Evolutionary conservation across 2,888 invertebrate genomes (phyloP).

Genomic region (Caenorhabditis sp.): DNA sequence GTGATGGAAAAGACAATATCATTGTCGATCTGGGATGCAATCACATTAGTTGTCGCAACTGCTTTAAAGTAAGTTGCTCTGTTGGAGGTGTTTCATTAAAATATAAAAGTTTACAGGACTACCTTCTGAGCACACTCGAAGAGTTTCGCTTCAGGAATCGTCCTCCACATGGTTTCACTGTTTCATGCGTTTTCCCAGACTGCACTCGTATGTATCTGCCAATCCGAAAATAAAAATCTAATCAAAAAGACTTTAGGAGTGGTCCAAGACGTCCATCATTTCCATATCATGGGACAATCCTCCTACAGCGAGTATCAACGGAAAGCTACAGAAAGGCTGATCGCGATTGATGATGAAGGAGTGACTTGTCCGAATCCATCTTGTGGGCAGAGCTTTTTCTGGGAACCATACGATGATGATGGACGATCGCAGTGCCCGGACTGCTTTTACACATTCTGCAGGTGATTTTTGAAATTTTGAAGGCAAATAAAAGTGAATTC

Average conservation of each 20-base stretch:
- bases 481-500: background rate
- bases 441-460: constrained; percentile 70
- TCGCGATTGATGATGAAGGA: constrained; percentile 71
- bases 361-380: constrained; percentile 74
- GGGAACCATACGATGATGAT: constrained; percentile 73
- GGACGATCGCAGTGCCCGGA: constrained; percentile 73
- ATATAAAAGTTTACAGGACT: constrained; percentile 50
- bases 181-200: constrained; percentile 69
- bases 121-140: constrained; percentile 65
- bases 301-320: constrained; percentile 74
- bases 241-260: constrained; percentile 52
- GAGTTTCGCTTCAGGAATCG: constrained; percentile 66
- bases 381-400: constrained; percentile 75
- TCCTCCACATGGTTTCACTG: constrained; percentile 73
- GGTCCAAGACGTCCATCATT: constrained; percentile 77
- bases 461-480: background rate
- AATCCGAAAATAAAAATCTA: background rate
- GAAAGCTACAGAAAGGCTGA: constrained; percentile 73
- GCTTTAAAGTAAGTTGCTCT: constrained; percentile 62
- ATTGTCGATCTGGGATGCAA: constrained; percentile 73
- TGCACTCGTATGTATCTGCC: constrained; percentile 66
- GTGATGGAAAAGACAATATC: constrained; percentile 64
- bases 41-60: constrained; percentile 70
- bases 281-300: constrained; percentile 73
- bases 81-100: too few species aligned